Percentiles rank a stretch among this genome's conserved stretches.
Conservation (phyloP, 2,113 vertebrate species). For the Pardalotus punctatus region DNA sequence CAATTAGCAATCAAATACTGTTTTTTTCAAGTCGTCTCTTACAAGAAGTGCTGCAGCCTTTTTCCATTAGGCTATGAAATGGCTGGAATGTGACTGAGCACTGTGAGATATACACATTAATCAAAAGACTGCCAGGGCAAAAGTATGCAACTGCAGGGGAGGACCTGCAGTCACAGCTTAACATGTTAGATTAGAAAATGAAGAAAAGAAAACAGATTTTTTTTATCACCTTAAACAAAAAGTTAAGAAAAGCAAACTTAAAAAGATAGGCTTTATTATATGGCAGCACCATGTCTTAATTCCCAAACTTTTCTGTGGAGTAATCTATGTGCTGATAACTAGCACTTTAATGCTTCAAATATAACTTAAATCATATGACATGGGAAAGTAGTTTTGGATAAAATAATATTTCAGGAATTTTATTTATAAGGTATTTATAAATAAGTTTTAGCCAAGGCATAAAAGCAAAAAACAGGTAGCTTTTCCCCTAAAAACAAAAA, state of each 20-base stretch:
- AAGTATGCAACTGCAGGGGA: conserved; percentile 65
- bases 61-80: conserved; percentile 38
- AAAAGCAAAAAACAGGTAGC: not conserved
- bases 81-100: conserved; percentile 34
- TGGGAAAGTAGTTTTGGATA: not conserved
- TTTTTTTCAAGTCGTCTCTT: not conserved
- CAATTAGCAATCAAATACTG: not conserved
- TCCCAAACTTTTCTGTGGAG: not conserved
- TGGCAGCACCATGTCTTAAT: not conserved
- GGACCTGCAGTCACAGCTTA: conserved; percentile 30
- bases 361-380: not conserved
- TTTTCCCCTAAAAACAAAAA: not conserved
- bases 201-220: conserved; percentile 4
- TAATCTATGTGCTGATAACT: not conserved
- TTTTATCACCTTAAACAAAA: conserved; percentile 11
- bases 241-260: not conserved
- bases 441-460: not conserved
- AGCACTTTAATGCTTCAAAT: not conserved
- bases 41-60: conserved; percentile 20
- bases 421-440: not conserved
- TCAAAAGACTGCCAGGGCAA: conserved; percentile 50
- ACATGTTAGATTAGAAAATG: conserved; percentile 38
- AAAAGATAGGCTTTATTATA: not conserved
- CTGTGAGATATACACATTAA: conserved; percentile 35
- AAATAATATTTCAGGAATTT: not conserved